Conservation (phyloP, 1,140 invertebrate species). For the Anoplolepis gracilipes region DNA sequence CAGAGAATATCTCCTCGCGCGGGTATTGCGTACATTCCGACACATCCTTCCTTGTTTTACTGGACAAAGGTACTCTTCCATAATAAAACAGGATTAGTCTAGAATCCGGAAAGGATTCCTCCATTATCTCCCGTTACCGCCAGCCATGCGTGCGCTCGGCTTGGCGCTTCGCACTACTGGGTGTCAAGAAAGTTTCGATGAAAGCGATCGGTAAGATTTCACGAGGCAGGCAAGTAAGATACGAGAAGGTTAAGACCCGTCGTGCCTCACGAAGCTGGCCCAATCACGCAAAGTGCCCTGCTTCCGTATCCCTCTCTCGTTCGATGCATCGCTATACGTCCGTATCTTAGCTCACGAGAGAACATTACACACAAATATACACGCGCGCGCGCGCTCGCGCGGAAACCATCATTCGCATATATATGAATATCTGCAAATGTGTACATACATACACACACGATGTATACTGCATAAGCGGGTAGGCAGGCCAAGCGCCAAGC, state of each 20-base stretch:
- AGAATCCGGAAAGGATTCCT: conserved; percentile 59
- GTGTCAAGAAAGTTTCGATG: conserved; percentile 40
- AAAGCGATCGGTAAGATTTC: conserved; percentile 18
- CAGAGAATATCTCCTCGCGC: background rate
- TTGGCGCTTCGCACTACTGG: background rate
- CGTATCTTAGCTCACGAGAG: conserved; percentile 27
- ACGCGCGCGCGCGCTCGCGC: background rate
- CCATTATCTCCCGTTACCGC: conserved; percentile 59
- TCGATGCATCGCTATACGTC: conserved; percentile 39
- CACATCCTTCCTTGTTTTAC: conserved; percentile 31
- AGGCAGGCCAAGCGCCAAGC: conserved; percentile 57
- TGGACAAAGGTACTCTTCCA: conserved; percentile 28
- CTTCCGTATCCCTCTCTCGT: conserved; percentile 60
- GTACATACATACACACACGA: conserved; percentile 34
- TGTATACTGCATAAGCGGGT: conserved; percentile 60
- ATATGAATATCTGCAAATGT: conserved; percentile 5
- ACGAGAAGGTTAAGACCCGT: conserved; percentile 65
- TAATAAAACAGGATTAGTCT: conserved; percentile 56
- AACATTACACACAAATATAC: conserved; percentile 15
- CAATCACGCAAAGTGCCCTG: conserved; percentile 82
- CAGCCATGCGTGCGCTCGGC: conserved; percentile 55
- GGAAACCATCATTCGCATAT: conserved; percentile 28
- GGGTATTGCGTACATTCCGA: conserved; percentile 18
- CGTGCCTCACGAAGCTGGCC: conserved; percentile 69
- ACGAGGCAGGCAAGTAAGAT: conserved; percentile 34